A percentile compares a stretch with the other conserved stretches of the same genome.
phyloP scores from a whole-genome alignment of 2,797 vertebrate genomes.

The Pangasius macronema region DNA sequence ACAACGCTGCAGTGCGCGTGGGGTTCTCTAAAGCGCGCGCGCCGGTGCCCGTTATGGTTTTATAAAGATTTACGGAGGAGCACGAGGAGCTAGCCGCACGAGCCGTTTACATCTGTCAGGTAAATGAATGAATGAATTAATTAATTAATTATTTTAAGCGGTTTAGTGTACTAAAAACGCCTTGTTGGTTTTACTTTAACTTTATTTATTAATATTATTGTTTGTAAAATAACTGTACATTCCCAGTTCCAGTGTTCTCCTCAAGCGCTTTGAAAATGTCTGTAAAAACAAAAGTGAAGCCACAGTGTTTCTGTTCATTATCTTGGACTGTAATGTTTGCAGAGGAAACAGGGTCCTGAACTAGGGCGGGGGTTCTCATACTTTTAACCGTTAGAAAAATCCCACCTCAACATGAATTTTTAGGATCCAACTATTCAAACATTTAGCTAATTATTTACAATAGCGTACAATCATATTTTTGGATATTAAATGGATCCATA shows the following conservation, averaged over 20 bases:
- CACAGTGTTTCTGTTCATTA: background rate
- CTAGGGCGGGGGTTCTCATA: background rate
- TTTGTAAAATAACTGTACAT: no score
- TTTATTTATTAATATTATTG: background rate
- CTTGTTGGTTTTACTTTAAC: constrained; percentile 1
- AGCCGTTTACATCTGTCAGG: background rate
- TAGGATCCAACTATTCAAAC: background rate
- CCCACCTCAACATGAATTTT: background rate
- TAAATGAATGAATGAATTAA: no score
- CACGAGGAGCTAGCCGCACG: background rate
- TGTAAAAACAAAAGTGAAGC: background rate
- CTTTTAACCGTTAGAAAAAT: background rate
- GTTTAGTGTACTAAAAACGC: background rate
- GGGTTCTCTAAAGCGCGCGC: background rate
- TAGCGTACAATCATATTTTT: background rate
- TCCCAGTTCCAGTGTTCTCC: background rate
- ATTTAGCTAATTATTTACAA: background rate
- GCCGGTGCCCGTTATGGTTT: background rate
- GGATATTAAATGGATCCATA: background rate
- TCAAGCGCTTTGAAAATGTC: background rate
- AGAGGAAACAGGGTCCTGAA: background rate
- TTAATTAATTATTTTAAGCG: background rate
- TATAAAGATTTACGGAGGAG: background rate
- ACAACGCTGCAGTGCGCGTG: background rate
- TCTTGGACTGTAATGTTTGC: background rate